Conservation (phyloP, 2,888 invertebrate genomes). For the Sarcophaga variegata region DNA sequence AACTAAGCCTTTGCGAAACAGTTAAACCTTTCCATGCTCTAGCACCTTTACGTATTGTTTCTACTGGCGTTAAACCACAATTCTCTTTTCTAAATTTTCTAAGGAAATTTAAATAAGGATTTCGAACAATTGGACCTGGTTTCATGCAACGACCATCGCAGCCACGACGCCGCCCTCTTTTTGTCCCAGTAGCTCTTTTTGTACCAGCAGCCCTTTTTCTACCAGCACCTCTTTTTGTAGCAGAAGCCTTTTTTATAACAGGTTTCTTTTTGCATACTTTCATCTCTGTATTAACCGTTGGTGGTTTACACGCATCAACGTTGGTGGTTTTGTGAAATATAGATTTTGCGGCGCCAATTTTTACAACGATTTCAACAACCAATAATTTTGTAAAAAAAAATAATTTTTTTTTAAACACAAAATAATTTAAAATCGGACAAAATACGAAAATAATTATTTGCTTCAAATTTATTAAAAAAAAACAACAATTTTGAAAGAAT, state of each 20-base stretch:
- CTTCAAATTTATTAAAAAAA: too few species aligned
- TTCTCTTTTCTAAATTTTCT: conserved; percentile 45
- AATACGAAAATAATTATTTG: too few species aligned
- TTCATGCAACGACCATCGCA: conserved; percentile 13
- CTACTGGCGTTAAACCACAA: conserved; percentile 23
- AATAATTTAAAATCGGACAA: too few species aligned
- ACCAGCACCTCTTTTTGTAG: neutral
- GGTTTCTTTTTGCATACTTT: too few species aligned
- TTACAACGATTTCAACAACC: conserved; percentile 19
- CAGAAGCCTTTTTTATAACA: too few species aligned
- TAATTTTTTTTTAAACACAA: too few species aligned
- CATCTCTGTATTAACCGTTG: neutral
- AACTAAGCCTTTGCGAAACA: neutral
- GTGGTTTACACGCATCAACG: neutral
- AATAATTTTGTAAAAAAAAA: neutral
- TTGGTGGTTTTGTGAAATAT: neutral
- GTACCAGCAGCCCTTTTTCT: too few species aligned
- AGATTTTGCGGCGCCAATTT: conserved; percentile 34
- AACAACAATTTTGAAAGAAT: too few species aligned
- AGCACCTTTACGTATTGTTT: conserved; percentile 52
- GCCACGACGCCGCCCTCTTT: neutral
- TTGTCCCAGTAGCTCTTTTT: neutral
- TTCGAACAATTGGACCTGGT: conserved; percentile 42
- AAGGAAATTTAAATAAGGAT: conserved; percentile 58
- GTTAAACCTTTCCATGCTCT: conserved; percentile 43